Evolutionary conservation across 1,140 invertebrate genomes (phyloP).

Genomic region (Aphelenchoides fujianensis): DNA sequence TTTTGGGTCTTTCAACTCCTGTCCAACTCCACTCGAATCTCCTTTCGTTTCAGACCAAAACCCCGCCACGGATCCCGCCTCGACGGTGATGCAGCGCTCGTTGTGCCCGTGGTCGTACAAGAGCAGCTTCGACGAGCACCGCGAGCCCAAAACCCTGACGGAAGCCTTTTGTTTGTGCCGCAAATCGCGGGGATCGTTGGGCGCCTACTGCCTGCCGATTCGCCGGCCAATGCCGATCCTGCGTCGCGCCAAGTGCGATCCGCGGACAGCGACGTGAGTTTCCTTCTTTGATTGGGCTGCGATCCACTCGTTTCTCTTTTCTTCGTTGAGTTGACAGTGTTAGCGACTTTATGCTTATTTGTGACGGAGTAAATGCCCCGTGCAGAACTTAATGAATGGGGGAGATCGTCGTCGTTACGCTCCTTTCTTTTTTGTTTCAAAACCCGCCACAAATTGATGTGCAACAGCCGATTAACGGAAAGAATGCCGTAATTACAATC

Average conservation of each 20-base stretch:
- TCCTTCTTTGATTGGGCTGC: too few species aligned
- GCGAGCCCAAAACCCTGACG: constrained; percentile 29
- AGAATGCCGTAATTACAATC: constrained; percentile 2
- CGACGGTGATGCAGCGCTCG: constrained; percentile 25
- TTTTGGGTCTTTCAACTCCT: too few species aligned
- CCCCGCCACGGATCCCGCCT: constrained; percentile 16
- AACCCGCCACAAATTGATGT: too few species aligned
- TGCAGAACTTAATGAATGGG: not conserved
- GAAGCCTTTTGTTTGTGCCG: constrained; percentile 35
- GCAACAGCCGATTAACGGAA: too few species aligned
- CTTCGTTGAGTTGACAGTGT: too few species aligned
- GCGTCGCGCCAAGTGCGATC: constrained; percentile 17
- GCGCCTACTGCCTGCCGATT: constrained; percentile 32
- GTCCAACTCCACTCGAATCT: too few species aligned
- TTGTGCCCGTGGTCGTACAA: constrained; percentile 23
- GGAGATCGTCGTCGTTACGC: too few species aligned
- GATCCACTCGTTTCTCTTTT: too few species aligned
- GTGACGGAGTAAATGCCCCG: too few species aligned
- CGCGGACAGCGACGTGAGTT: constrained; percentile 14
- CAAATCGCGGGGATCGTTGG: constrained; percentile 21
- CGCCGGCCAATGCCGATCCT: constrained; percentile 30
- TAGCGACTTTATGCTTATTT: too few species aligned
- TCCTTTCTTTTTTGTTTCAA: too few species aligned
- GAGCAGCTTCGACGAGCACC: constrained; percentile 19
- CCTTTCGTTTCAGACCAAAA: too few species aligned